Evolutionary conservation across 2,797 vertebrate genomes (phyloP), one percentile per base, ranked within the genome.

Genomic region (Semotilus atromaculatus): DNA sequence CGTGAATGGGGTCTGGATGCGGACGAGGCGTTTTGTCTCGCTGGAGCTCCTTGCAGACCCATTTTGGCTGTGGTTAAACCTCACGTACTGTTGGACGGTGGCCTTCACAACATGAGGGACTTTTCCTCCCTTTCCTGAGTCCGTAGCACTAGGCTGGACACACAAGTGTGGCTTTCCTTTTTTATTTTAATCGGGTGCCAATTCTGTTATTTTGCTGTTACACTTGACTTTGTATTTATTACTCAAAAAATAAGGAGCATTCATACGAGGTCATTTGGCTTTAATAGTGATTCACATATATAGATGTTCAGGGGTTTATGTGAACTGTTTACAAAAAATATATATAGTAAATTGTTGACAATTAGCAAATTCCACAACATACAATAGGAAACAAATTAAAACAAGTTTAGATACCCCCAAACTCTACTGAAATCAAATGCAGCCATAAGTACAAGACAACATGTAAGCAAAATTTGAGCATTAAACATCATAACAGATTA

Each of bases 11-110:
- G 94, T 1, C 86, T 95, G 88, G 81, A 91, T 74, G 93, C 93
- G 0, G 93, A 95, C 0, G 93, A 95, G 85, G 92, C 91, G n/a
- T 95, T 93, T 90, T 95, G 94, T 88, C 90, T 95, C 91, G 92
- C 92, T 0, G 94, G 94, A 38, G 93, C 93, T 89, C 93, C 94
- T 16, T 90, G 91, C 31, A 91, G 89, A 5, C 93, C 90, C 34
- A 92, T 95, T 68, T 91, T 95, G 0, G 83, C 90, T 68, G 84
- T 92, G 60, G 90, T 96, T 64, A 92, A 93, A 83, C 94, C 94
- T 31, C 94, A 95, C 60, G 91, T 96, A 78, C 90, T 95, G 88
- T 95, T 93, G 74, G 92, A 93, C 0, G 89, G 94, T 5, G 89
- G 92, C 23, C 83, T 92, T 85, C 89, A 89, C 77, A 91, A 91